Evolutionary conservation across 2,797 vertebrate genomes (phyloP), one percentile per base, ranked within the genome.

Genomic region (Lindbergichthys nudifrons): DNA sequence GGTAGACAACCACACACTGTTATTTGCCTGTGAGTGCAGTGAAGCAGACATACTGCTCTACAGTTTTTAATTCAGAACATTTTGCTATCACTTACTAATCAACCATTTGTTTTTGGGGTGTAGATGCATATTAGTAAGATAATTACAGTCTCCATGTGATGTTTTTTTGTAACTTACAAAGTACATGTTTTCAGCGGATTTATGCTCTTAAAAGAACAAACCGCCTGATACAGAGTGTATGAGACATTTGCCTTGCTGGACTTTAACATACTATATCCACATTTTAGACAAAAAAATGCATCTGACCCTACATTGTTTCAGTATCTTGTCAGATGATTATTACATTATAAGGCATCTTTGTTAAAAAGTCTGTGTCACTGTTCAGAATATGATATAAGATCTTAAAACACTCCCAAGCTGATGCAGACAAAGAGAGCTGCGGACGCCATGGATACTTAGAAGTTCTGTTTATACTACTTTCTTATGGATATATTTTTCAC

Each of bases 1-100:
- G 52, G 21, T 13, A 59, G 63, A 60, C 30, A 19, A 46, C 56
- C 45, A 50, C 72, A 67, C 43, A 53, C 36, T 78, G 47, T 67
- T 48, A 47, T 70, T 75, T 70, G 19, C 43, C 64, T 47, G 42
- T 10, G 32, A 73, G 61, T 2, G 13, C 46, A 51, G n/a, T 48
- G 70, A 72, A 32, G 62, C 62, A 65, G 68, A 74, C 30, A 50
- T 21, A 13, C 43, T 45, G 36, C 23, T n/a, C 14, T 10, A 3
- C 15, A 61, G 26, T 64, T 64, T 72, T 46, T 32, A 58, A 58
- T 57, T 63, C 47, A 39, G 32, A 41, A 16, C 15, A 4, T 10
- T 10, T 14, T 67, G 23, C 16, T 5, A 18, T 13, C 26, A 32
- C 32, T 15, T 54, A 46, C 16, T 23, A 15, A 51, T 43, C 42